phyloP scores from a whole-genome alignment of 2,888 invertebrate species.

The Lasius platythorax region DNA sequence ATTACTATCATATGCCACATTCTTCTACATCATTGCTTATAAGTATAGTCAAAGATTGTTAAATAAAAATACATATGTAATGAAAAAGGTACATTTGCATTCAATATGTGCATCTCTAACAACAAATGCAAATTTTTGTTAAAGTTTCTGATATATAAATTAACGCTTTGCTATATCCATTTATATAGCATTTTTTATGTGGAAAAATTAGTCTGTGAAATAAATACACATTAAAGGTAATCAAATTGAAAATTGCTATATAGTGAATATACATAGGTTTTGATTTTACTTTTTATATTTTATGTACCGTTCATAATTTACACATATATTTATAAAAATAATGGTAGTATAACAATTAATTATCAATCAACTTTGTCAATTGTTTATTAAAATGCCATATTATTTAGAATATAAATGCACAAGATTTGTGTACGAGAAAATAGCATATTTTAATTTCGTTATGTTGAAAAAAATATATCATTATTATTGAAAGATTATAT shows the following conservation, averaged over 20 bases:
- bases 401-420: constrained; percentile 15
- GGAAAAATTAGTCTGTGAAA: constrained; percentile 5
- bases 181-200: constrained; percentile 16
- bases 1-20: constrained; percentile 55
- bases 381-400: constrained; percentile 7
- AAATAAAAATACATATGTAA: constrained; percentile 66
- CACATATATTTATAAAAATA: constrained; percentile 16
- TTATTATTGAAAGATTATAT: not conserved
- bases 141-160: constrained; percentile 22
- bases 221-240: constrained; percentile 10
- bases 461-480: constrained; percentile 16
- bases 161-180: not conserved
- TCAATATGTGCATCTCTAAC: constrained; percentile 19
- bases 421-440: not conserved
- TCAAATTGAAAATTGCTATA: not conserved
- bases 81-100: constrained; percentile 31
- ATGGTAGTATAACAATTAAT: constrained; percentile 2
- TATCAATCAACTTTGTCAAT: constrained; percentile 18
- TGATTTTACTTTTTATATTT: constrained; percentile 26
- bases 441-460: constrained; percentile 27
- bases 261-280: not conserved
- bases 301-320: constrained; percentile 9
- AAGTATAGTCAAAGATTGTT: constrained; percentile 76
- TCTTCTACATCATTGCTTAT: constrained; percentile 62
- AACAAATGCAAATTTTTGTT: constrained; percentile 22